Conservation (phyloP, 2,113 vertebrate species). For the Thamnophis sirtalis region DNA sequence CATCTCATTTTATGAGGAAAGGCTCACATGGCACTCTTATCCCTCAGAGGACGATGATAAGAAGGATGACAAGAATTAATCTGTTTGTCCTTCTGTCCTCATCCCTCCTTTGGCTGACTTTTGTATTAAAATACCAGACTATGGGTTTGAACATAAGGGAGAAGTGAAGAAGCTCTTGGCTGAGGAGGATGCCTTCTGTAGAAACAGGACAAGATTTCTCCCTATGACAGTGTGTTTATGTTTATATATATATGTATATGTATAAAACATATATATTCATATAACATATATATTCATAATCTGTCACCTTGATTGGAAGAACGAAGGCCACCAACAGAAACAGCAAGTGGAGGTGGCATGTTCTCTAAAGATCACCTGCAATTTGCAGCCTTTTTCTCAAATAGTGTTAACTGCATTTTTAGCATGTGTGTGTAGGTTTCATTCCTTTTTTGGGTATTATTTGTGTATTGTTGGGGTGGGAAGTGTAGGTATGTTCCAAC, state of each 20-base stretch:
- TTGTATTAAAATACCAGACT: constrained; percentile 53
- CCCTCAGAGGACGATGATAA: constrained; percentile 94
- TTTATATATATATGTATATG: not conserved
- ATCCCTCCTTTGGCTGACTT: constrained; percentile 40
- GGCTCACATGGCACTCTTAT: constrained; percentile 95
- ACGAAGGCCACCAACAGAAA: constrained; percentile 44
- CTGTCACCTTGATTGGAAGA: constrained; percentile 28
- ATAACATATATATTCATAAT: not conserved
- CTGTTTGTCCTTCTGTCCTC: not conserved
- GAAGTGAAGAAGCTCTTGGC: constrained; percentile 47
- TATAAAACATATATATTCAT: not conserved
- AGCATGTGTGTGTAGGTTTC: constrained; percentile 73
- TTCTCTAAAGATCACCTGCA: constrained; percentile 67
- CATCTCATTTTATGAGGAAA: constrained; percentile 95
- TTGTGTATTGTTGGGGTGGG: constrained; percentile 58
- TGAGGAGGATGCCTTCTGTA: constrained; percentile 69
- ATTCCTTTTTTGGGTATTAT: constrained; percentile 65
- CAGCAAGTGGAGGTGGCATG: constrained; percentile 55
- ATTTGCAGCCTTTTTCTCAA: constrained; percentile 62
- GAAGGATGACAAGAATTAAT: constrained; percentile 92
- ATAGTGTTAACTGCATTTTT: constrained; percentile 71
- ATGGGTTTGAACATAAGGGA: constrained; percentile 61
- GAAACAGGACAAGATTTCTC: constrained; percentile 59
- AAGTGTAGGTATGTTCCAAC: constrained; percentile 29
- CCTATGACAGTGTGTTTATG: constrained; percentile 49